Evolutionary conservation across 2,888 invertebrate genomes (phyloP), one percentile per base, ranked within the genome.

Genomic region (Resseliella maxima): DNA sequence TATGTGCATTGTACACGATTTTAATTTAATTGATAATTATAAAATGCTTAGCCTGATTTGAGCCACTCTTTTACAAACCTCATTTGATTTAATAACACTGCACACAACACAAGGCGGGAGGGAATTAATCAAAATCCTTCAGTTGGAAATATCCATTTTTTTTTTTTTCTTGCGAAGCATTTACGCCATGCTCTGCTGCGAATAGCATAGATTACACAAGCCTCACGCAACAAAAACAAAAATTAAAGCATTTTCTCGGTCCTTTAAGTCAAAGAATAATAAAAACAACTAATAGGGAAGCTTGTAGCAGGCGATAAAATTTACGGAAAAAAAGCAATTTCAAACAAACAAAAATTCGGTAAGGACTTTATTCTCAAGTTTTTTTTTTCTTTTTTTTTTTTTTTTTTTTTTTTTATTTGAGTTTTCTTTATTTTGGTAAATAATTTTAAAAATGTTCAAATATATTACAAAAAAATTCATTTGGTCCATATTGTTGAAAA

Each of bases 371-470:
- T n/a, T n/a, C n/a, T n/a, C n/a, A n/a, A n/a, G n/a, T n/a, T n/a
- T n/a, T n/a, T n/a, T n/a, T n/a, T 15, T 50, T 50, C 18, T 6
- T 21, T 2, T 18, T 50, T 50, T 50, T 12, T 72, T 27, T 72
- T 72, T 27, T 24, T 8, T 24, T 59, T 59, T 59, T 24, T 59
- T 27, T 8, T 59, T 0, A 72, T 12, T 72, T 72, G 72, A 10
- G 15, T 12, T 72, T 72, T 31, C 31, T 72, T 72, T 72, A 72
- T 72, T 72, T 72, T 72, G 72, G 72, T 72, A 72, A 31, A 72
- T 31, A 72, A 18, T 10, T 72, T 72, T 72, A 15, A 27, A 72
- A 72, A 72, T 72, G 72, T 31, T 72, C 31, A 27, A 72, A 72
- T 31, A 72, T 8, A 72, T 72, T 72, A 72, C 31, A 72, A 31